Evolutionary conservation across 2,113 vertebrate species (phyloP).

Genomic region (Suricata suricatta): DNA sequence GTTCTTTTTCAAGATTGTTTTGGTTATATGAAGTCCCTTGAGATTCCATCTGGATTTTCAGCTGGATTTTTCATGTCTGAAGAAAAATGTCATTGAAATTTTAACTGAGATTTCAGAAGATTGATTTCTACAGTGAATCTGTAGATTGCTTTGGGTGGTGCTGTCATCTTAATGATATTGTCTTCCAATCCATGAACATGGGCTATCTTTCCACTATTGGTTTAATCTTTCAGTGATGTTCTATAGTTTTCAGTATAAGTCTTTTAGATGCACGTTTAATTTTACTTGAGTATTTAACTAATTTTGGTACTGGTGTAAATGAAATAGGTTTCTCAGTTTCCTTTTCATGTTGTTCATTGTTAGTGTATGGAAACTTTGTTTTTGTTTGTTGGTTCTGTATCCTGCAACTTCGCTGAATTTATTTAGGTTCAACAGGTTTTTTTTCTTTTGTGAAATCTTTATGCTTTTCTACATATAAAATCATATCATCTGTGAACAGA

Average conservation of each 20-base stretch:
- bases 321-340: not conserved
- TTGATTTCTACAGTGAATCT: not conserved
- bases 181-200: not conserved
- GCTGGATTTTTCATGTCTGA: not conserved
- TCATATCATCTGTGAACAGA: not conserved
- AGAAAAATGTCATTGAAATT: not conserved
- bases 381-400: not conserved
- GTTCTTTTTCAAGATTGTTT: not conserved
- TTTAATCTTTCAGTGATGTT: not conserved
- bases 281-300: not conserved
- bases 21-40: not conserved
- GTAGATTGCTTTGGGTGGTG: not conserved
- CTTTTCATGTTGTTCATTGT: not conserved
- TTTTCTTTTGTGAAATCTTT: not conserved
- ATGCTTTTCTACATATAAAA: not conserved
- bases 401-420: not conserved
- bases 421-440: not conserved
- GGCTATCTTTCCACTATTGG: not conserved
- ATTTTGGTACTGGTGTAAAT: not conserved
- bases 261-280: not conserved
- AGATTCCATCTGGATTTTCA: not conserved
- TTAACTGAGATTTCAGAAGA: not conserved
- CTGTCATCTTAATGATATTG: not conserved
- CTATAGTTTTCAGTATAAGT: not conserved
- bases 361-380: not conserved